A percentile compares a stretch with the other conserved stretches of the same genome.
Evolutionary conservation across 2,113 vertebrate genomes (phyloP).

Genomic region (Pseudorectes ferrugineus): DNA sequence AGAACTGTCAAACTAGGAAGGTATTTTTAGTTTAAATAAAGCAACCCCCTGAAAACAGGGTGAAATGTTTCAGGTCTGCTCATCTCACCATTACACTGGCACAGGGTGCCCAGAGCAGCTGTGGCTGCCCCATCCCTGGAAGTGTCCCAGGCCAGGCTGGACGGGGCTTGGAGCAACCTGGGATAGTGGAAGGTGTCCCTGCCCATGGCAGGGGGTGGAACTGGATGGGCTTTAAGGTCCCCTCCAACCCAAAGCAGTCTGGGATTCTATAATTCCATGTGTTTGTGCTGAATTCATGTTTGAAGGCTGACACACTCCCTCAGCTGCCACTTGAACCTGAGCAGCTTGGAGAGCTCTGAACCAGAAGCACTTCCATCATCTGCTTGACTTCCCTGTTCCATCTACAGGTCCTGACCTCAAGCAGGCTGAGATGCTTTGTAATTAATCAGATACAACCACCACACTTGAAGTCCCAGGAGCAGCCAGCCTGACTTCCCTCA

Average conservation of each 20-base stretch:
- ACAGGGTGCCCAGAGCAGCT: not conserved
- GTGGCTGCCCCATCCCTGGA: not conserved
- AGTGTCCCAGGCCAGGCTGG: not conserved
- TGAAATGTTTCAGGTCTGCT: not conserved
- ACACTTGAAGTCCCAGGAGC: accelerated
- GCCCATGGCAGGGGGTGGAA: not conserved
- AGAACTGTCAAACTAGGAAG: not conserved
- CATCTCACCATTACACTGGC: not conserved
- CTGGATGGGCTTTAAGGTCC: not conserved
- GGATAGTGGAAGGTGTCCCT: not conserved
- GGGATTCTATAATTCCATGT: not conserved
- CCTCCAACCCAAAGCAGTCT: not conserved
- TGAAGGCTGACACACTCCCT: not conserved
- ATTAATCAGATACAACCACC: not conserved
- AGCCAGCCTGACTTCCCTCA: not conserved
- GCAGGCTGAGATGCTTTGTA: not conserved
- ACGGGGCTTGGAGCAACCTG: accelerated
- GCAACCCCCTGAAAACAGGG: not conserved
- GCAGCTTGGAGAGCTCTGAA: not conserved
- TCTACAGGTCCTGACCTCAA: not conserved
- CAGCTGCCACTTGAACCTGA: not conserved
- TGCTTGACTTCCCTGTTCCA: not conserved
- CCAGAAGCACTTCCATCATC: not conserved
- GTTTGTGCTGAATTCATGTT: not conserved
- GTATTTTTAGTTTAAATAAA: not conserved